Base-by-base conservation (phyloP, 2,888 invertebrate genomes). In the Romanomermis culicivorax region DNA sequence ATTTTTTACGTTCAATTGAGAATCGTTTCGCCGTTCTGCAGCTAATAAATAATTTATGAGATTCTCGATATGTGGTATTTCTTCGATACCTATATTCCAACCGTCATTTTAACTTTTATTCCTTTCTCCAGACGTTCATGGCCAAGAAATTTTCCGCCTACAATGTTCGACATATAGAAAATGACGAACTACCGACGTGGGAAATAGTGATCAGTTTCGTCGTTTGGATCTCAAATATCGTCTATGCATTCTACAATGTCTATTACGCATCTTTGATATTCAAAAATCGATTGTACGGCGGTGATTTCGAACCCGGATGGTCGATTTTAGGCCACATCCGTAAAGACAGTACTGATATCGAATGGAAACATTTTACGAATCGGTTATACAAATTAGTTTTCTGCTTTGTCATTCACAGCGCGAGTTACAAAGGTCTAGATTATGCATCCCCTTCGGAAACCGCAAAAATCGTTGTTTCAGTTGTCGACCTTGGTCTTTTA, bases 241-340 rank as follows among this genome's bases (percentile, higher is more conserved):
- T 53, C 23, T 47, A 11, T 25, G 53, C 53, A 23, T 45, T 26
- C 30, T 53, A 43, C n/a, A 20, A 2, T 7, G 43, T 42, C 23
- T 52, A 26, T 7, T 4, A 24, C 2, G 52, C 25, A 26, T 7
- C 52, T 4, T 3, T 2, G 2, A 4, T 2, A n/a, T 52, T 24
- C n/a, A 11, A 36, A 11, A 26, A 24, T 27, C 3, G 2, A 4
- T 7, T 55, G n/a, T n/a, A n/a, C n/a, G 29, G 29, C 20, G 54
- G 27, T 3, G 53, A 25, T 30, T 55, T 55, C 51, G 55, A 53
- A 24, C 52, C 55, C 23, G 55, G 55, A 4, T 53, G 54, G 54
- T 7, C 11, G 4, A 20, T 54, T 4, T 29, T 55, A 7, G 55
- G 55, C 52, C 7, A 17, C 3, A 20, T 17, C 24, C 42, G 42